A percentile compares a stretch with the other conserved stretches of the same genome.
These are phyloP conservation scores for Paraescarpia echinospica DNA, from an alignment of 1,140 invertebrate genomes.

Conservation along the genomic window DNA sequence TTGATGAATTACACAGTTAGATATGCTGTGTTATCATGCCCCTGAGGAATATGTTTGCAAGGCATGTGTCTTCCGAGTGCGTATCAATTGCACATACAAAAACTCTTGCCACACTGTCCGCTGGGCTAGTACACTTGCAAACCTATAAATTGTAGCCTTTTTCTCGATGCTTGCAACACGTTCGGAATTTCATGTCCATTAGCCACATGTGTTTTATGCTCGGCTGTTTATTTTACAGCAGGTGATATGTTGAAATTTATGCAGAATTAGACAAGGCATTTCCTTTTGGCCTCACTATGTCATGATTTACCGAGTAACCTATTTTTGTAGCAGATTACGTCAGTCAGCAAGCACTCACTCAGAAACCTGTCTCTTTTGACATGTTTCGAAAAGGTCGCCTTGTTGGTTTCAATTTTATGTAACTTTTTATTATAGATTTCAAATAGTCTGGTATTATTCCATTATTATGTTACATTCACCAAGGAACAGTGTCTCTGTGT, in stretches of 20 bases:
- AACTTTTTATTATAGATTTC: neutral
- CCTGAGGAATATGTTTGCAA: neutral
- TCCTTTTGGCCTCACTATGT: neutral
- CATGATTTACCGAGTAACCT: neutral
- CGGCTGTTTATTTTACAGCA: neutral
- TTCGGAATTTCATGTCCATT: neutral
- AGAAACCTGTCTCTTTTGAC: neutral
- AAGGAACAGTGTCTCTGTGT: neutral
- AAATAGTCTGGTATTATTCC: neutral
- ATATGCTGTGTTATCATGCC: neutral
- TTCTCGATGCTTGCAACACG: neutral
- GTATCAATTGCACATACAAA: neutral
- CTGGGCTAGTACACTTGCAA: neutral
- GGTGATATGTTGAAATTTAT: slow-evolving; percentile 6
- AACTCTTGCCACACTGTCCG: neutral
- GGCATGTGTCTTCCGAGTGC: neutral
- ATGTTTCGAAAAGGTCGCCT: neutral
- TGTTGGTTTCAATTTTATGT: neutral
- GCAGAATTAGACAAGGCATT: neutral
- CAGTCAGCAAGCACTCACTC: neutral
- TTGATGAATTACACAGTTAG: slow-evolving; percentile 1
- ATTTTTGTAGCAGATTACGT: neutral
- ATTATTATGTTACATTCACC: neutral
- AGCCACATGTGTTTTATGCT: neutral
- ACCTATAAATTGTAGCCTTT: neutral